Evolutionary conservation across 2,113 vertebrate species (phyloP).

Genomic region (Oreocharis arfaki): DNA sequence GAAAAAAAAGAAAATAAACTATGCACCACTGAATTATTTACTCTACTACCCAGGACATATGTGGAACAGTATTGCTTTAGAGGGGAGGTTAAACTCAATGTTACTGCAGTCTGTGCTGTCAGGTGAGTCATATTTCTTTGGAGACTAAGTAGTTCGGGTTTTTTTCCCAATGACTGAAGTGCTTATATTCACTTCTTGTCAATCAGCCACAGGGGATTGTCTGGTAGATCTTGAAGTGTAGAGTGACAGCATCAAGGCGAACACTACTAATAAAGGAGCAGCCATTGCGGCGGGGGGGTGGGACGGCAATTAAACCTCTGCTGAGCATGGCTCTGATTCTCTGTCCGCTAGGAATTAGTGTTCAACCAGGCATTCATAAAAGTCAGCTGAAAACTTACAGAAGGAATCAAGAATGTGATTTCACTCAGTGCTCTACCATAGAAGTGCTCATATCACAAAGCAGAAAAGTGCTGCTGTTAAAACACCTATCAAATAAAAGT

Average conservation of each 20-base stretch:
- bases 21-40: neutral
- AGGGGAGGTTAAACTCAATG: neutral
- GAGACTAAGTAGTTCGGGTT: neutral
- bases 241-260: neutral
- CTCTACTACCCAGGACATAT: neutral
- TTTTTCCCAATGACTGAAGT: neutral
- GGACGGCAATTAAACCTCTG: neutral
- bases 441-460: neutral
- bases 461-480: neutral
- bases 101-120: neutral
- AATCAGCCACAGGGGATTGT: neutral
- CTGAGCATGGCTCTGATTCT: neutral
- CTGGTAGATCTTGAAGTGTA: neutral
- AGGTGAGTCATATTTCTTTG: neutral
- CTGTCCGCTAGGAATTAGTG: neutral
- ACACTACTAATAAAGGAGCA: neutral
- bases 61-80: neutral
- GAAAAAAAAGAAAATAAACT: neutral
- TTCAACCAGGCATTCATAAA: neutral
- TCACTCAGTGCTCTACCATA: neutral
- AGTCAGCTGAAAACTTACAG: neutral
- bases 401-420: neutral
- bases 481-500: neutral
- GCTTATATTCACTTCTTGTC: neutral
- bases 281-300: fast-evolving